Base-by-base conservation (phyloP, 2,113 vertebrate genomes). In the Pygoscelis adeliae region DNA sequence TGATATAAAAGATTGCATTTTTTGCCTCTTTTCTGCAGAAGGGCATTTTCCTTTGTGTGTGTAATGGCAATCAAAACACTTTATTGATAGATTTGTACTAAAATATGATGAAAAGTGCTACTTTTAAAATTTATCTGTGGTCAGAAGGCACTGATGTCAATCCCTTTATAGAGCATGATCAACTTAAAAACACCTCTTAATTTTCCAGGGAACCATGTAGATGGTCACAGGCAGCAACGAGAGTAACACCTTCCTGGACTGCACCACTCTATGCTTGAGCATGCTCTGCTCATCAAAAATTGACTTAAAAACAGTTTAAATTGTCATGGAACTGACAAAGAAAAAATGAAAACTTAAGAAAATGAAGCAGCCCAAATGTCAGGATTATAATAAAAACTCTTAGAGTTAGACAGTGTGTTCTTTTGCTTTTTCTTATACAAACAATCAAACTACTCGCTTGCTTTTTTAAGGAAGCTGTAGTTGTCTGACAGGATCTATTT, bases 401-500 rank as follows among this genome's bases (percentile, higher is more conserved):
- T 49, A 65, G 53, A 81, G 16, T 58, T 70, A 80, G 55, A 56
- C 46, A 86, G 25, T 14, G 7, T 87, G 34, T 62, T 66, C 67
- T 44, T 27, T 30, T 95, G 69, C 21, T 86, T 91, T 89, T 95
- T 93, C 50, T 87, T 81, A 94, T 72, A 67, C 32, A 85, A 92
- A 86, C n/a, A 89, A 93, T 80, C 42, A 71, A 78, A 81, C 47
- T 47, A 29, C 36, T 87, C 8, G 2, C 29, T 90, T 50, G 40
- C 34, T 89, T 90, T 94, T 89, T 92, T 58, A 85, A 88, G 74
- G 82, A 77, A 92, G 34, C 59, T 32, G 17, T 70, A 49, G 58
- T 70, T 93, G 62, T 96, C 94, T 98, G 91, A 92, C 71, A 94
- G 7, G 58, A 88, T 89, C 69, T 95, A 69, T 86, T 92, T 91